Evolutionary conservation across 2,797 vertebrate genomes (phyloP), one percentile per base, ranked within the genome.

Genomic region (Monodelphis domestica): DNA sequence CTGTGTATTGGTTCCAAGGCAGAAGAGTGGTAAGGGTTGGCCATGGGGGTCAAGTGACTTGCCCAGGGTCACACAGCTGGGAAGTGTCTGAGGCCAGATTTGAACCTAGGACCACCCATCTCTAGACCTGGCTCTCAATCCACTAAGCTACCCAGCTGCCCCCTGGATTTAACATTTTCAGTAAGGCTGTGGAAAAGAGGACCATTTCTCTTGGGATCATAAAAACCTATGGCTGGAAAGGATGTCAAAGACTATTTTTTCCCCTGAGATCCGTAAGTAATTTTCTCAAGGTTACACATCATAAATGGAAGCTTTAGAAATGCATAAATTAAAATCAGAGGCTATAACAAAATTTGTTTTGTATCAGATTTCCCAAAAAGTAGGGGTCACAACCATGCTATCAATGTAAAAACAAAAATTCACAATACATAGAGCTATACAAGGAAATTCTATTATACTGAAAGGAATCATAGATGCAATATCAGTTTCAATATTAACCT

Each of bases 121-220:
- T n/a, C n/a, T n/a, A n/a, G n/a, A n/a, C n/a, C n/a, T n/a, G n/a
- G n/a, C n/a, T n/a, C n/a, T n/a, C n/a, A n/a, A n/a, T n/a, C n/a
- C n/a, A n/a, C n/a, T n/a, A n/a, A n/a, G n/a, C n/a, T n/a, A n/a
- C n/a, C n/a, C n/a, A n/a, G n/a, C n/a, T n/a, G n/a, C n/a, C n/a
- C n/a, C n/a, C n/a, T n/a, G n/a, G 55, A 38, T 53, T 90, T 54
- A 93, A 52, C 90, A 50, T 89, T 91, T 91, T 91, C 38, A 90
- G 50, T 84, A 54, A 52, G 28, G 17, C 78, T 29, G 78, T 88
- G 10, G 78, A 45, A 56, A n/a, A 91, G 12, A 94, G 70, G 33
- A 52, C 52, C 15, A 92, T 87, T 50, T 94, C 29, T 29, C 95
- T 97, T 90, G 59, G 29, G 90, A n/a, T 52, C n/a, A 45, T 84